Evolutionary conservation across 2,888 invertebrate genomes (phyloP), one percentile per base, ranked within the genome.

Genomic region (Conistra vaccinii): DNA sequence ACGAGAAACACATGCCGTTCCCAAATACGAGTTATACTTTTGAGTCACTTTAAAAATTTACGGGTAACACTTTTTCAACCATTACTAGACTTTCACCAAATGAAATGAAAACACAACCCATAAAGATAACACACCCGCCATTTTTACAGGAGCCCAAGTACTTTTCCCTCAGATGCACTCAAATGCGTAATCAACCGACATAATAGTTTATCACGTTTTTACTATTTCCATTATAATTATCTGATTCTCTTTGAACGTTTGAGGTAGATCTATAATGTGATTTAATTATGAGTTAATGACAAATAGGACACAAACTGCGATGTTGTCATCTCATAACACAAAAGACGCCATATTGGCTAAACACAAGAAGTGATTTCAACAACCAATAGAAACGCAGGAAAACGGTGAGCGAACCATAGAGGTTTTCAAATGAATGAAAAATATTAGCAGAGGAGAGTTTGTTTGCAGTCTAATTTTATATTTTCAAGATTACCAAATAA

Each of bases 281-380:
- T 89, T 93, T 89, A 88, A 91, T 91, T 91, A 91, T 89, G 88
- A 91, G 90, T 80, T 88, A 91, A 92, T 93, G 94, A 95, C 94
- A 95, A 95, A 93, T 94, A 92, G 92, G 91, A 92, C 95, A 95
- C 95, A 95, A 96, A 96, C 93, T 96, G 94, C 95, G 95, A 96
- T 96, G 96, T 96, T 96, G 96, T 96, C 96, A 96, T 96, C 95
- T 95, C 95, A 95, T 94, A 96, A 96, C 95, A 96, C 94, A 92
- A 95, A 92, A 93, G 94, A 93, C 96, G 96, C 96, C 96, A 96
- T 96, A 94, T 96, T 96, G 96, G 94, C 90, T 92, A 94, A 94
- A 92, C 92, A 92, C 92, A 92, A 90, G 89, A 87, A 89, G 80
- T 88, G 80, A 77, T 78, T 86, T 67, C 66, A 82, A 74, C 80